Evolutionary conservation across 2,888 invertebrate species (phyloP), one percentile per base, ranked within the genome.

Genomic region (Acrocera orbiculus): DNA sequence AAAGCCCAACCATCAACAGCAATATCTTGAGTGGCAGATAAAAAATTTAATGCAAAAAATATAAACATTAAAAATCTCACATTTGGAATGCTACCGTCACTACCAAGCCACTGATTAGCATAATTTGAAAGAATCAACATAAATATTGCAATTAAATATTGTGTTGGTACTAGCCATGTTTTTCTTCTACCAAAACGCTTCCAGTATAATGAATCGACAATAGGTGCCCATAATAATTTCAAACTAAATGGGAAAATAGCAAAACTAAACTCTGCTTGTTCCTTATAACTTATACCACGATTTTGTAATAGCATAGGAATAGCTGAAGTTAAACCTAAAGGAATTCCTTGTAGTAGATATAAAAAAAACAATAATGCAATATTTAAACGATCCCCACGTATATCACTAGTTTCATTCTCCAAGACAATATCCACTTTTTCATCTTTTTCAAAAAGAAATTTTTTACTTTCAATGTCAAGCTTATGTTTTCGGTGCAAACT

Each of bases 1-100:
- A 99, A 65, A 1, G 98, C 98, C 98, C 98, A 99, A 15, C 98
- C 98, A 64, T 99, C 98, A 1, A 99, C 96, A 11, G 93, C 96
- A 50, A 98, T 95, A 58, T 99, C 98, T 64, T 99, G 98, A 2
- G 98, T 98, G 3, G 98, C 96, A 5, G 96, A 96, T 47, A 99
- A 65, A 51, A 96, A 93, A 53, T 95, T 96, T 4, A 98, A 65
- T 35, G 74, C 65, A 54, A 96, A 83, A 62, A 99, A 99, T 37
- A 87, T 66, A 10, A 71, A 51, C 1, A 95, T 95, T 16, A 98
- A 64, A 30, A 79, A 56, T 36, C 66, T 69, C 45, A 89, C 81
- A 47, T 81, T 76, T 3, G 54, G 53, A 8, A 42, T 13, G 3
- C 51, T 51, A 27, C 51, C 42, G 7, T 70, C 66, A 4, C 70